These are phyloP conservation scores for Cerceris rybyensis DNA, from an alignment of 2,888 invertebrate species.

Conservation along the genomic window DNA sequence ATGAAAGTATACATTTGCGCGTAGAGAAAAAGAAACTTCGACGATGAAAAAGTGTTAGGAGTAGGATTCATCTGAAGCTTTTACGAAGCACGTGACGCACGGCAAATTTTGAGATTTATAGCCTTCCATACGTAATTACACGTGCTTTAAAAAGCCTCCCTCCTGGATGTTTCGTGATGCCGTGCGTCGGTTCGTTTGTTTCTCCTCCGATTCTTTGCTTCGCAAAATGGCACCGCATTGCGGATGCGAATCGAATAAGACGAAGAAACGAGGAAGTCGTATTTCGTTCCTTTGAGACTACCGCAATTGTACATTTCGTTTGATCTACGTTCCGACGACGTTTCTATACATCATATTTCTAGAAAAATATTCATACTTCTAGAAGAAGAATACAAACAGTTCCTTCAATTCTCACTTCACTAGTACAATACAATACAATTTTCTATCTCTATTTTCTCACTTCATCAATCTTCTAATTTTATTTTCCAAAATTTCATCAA, in stretches of 20 bases:
- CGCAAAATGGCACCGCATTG: conserved; percentile 21
- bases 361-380: no score
- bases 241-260: conserved; percentile 35
- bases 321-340: conserved; percentile 39
- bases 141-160: neutral
- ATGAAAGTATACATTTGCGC: no score
- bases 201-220: neutral
- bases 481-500: no score
- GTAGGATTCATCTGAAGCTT: conserved; percentile 62
- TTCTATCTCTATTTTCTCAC: no score
- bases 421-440: no score
- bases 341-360: neutral
- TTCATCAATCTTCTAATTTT: no score
- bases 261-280: conserved; percentile 59
- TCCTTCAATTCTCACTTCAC: no score
- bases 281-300: conserved; percentile 59
- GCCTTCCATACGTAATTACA: neutral
- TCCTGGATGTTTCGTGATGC: conserved; percentile 18
- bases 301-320: conserved; percentile 49
- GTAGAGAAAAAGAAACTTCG: no score
- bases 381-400: no score
- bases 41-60: conserved; percentile 47
- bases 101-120: conserved; percentile 70
- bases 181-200: conserved; percentile 16
- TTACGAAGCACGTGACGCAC: conserved; percentile 41